phyloP scores from a whole-genome alignment of 2,113 vertebrate genomes.

The Rafetus swinhoei region DNA sequence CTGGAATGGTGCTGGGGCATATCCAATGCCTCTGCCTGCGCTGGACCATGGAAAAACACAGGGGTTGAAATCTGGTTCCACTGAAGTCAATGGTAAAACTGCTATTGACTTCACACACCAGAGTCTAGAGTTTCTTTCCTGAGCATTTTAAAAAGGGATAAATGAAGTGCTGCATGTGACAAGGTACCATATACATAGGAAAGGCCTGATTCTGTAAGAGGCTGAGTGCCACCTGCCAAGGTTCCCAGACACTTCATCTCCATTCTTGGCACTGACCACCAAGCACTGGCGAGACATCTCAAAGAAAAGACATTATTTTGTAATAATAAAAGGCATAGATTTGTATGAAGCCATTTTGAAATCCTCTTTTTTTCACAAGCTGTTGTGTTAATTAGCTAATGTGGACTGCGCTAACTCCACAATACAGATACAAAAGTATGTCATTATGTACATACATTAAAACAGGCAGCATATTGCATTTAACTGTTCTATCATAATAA shows the following conservation, averaged over 20 bases:
- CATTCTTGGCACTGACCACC: fast-evolving
- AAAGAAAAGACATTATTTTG: background rate
- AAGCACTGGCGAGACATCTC: background rate
- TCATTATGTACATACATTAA: fast-evolving
- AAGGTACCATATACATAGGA: background rate
- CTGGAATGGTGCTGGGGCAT: fast-evolving
- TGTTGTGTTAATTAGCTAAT: background rate
- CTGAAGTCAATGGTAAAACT: background rate
- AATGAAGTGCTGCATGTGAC: background rate
- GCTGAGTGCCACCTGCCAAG: background rate
- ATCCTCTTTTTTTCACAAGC: background rate
- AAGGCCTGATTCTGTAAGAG: background rate
- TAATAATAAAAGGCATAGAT: background rate
- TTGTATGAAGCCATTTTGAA: background rate
- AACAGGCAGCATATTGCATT: background rate
- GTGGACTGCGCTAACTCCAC: background rate
- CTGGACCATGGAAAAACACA: background rate
- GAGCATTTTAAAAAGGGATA: constrained; percentile 8
- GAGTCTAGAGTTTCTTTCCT: background rate
- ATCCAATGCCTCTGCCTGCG: background rate
- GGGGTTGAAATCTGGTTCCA: background rate
- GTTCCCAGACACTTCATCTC: background rate
- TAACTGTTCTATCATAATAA: background rate
- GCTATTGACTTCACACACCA: background rate
- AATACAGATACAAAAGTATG: background rate